phyloP scores from a whole-genome alignment of 2,888 invertebrate species.

The Ryuthela nishihirai region DNA sequence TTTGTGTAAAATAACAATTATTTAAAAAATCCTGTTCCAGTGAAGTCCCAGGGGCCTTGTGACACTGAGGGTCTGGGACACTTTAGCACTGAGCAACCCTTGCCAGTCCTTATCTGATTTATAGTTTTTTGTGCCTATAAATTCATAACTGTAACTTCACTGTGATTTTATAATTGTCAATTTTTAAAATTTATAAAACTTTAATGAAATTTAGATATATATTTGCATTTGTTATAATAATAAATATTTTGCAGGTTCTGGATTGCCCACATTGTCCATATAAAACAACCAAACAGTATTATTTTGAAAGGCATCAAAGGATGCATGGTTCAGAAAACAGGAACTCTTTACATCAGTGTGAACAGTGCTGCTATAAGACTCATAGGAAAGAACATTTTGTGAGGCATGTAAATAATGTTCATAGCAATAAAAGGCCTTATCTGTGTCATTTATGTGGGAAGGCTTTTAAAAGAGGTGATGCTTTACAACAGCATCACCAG shows the following conservation, averaged over 20 bases:
- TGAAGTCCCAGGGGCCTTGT: too few species aligned
- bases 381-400: constrained; percentile 50
- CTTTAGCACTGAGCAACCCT: too few species aligned
- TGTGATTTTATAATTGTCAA: too few species aligned
- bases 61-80: too few species aligned
- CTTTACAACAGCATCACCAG: constrained; percentile 54
- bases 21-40: too few species aligned
- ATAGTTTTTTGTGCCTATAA: too few species aligned
- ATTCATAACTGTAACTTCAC: too few species aligned
- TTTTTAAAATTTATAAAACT: too few species aligned
- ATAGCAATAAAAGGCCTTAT: constrained; percentile 55
- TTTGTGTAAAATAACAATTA: too few species aligned
- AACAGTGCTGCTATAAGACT: constrained; percentile 50
- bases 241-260: constrained; percentile 25
- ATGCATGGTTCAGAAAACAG: constrained; percentile 41
- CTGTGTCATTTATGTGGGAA: constrained; percentile 57
- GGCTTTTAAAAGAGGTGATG: constrained; percentile 56
- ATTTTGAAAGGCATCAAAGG: constrained; percentile 45
- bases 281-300: constrained; percentile 44
- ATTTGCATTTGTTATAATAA: too few species aligned
- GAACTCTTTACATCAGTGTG: constrained; percentile 46
- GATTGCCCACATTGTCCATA: constrained; percentile 46
- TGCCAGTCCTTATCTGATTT: too few species aligned
- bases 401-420: constrained; percentile 54
- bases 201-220: too few species aligned